Base-by-base conservation (phyloP, 37 sponge, comb jelly and placozoan species). In the Sycon ciliatum region DNA sequence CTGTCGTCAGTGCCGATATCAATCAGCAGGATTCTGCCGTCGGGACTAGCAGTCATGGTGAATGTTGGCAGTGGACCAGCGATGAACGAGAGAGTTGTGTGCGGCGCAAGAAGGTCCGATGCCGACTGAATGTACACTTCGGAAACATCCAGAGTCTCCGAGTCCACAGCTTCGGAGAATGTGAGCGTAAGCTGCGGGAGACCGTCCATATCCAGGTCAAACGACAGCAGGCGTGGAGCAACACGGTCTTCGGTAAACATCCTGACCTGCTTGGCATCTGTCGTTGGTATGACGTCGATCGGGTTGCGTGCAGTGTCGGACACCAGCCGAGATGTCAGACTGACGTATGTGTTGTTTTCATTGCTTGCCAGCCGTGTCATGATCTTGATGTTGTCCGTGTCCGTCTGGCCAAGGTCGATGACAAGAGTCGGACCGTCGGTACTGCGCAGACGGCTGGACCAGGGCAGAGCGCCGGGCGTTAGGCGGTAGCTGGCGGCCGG, bases 111-210 rank as follows among this genome's bases (percentile, higher is more conserved):
- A n/a, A n/a, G n/a, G n/a, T n/a, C n/a, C n/a, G n/a, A n/a, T n/a
- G n/a, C n/a, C n/a, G 30, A 32, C 65, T 92, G 93, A 16, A 84
- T 37, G 3, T 76, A 81, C 4, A 92, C 54, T 0, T 75, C 93
- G 7, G 37, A 32, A 0, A 83, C 38, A 16, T 69, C 42, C 13
- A 87, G 76, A 32, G 81, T 79, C 27, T 40, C 40, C 0, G 76
- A 53, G 66, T 87, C 87, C 35, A 92, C 83, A 24, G 83, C 82
- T 60, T 92, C 93, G 66, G 81, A 75, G 61, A 92, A 92, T 28
- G 46, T 54, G 2, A 92, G 77, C 0, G 52, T 77, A 16, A 92
- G 65, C 11, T 7, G 6, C 3, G 16, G 53, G 0, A 79, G 85
- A 56, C 76, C 63, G 74, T 91, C 86, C 46, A 91, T 31, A 38